Evolutionary conservation across 2,797 vertebrate genomes (phyloP).

Genomic region (Adelosebastes latens): DNA sequence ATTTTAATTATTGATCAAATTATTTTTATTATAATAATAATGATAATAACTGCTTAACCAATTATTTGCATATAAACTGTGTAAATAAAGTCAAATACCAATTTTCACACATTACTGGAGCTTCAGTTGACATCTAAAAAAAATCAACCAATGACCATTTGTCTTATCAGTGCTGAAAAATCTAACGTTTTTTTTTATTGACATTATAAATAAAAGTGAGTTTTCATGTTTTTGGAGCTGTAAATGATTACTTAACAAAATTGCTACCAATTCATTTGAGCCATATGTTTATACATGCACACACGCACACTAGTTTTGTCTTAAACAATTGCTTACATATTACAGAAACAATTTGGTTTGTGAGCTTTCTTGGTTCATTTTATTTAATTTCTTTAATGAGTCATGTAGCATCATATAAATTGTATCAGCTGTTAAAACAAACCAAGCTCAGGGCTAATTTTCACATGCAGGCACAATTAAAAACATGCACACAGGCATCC

Average conservation of each 20-base stretch:
- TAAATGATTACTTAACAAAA: background rate
- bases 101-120: background rate
- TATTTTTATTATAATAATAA: background rate
- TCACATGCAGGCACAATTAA: background rate
- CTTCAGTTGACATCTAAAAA: background rate
- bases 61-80: background rate
- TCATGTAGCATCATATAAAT: background rate
- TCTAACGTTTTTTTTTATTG: background rate
- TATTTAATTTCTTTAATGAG: background rate
- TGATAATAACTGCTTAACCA: background rate
- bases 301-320: background rate
- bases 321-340: background rate
- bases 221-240: background rate
- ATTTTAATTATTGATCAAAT: background rate
- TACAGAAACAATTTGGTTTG: background rate
- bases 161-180: background rate
- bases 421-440: background rate
- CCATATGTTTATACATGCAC: background rate
- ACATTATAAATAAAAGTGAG: background rate
- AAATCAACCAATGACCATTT: background rate
- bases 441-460: background rate
- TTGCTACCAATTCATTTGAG: background rate
- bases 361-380: background rate
- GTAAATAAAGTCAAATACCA: background rate
- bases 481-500: background rate